Conservation (phyloP, 37 sponge, comb jelly and placozoan species). For the Tethya wilhelma region DNA sequence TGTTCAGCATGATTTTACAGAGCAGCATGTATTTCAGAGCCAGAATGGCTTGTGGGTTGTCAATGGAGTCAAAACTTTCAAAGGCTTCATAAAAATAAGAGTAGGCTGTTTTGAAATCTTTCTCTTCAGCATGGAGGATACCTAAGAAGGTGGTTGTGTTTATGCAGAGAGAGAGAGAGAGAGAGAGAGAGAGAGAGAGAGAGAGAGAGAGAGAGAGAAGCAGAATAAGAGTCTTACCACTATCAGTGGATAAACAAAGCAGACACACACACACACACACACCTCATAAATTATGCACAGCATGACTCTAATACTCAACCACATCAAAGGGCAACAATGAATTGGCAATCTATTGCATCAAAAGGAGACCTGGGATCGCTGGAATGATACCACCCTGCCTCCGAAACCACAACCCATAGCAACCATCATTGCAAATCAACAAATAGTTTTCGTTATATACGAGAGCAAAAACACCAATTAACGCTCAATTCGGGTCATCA, state of each 20-base stretch:
- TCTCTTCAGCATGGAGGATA: slow-evolving; percentile 95
- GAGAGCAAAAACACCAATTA: no score
- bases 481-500: no score
- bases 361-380: no score
- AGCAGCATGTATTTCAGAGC: slow-evolving; percentile 99
- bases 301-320: no score
- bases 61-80: slow-evolving; percentile 94
- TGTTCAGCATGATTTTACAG: slow-evolving; percentile 95
- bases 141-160: slow-evolving; percentile 61
- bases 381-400: no score
- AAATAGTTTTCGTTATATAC: no score
- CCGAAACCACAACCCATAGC: no score
- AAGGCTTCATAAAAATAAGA: slow-evolving; percentile 99
- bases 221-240: not conserved
- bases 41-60: slow-evolving; percentile 70
- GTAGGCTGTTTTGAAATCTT: slow-evolving; percentile 96
- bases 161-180: slow-evolving; percentile 8
- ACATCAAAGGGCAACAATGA: no score
- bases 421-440: no score
- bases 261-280: not conserved
- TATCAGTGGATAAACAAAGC: no score
- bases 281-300: no score
- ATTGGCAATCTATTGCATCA: no score
- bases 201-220: slow-evolving; percentile 8
- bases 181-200: slow-evolving; percentile 2